Conservation (phyloP, 2,113 vertebrate genomes). For the Podiceps cristatus region DNA sequence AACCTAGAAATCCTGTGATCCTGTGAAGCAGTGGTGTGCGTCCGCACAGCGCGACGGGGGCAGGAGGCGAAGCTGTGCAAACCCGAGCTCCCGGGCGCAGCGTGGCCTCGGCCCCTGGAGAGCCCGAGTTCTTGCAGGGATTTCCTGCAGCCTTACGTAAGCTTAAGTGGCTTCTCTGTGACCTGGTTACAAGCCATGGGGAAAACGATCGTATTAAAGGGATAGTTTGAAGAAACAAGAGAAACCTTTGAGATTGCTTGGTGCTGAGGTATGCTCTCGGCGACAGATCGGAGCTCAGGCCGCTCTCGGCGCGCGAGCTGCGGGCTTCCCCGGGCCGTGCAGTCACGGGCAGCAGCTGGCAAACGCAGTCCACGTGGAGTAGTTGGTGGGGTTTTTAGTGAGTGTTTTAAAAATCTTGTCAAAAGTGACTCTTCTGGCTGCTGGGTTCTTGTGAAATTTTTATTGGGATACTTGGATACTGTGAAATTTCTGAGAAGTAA, state of each 20-base stretch:
- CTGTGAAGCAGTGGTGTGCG: too few species aligned
- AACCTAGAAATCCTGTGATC: too few species aligned
- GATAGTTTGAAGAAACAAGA: neutral
- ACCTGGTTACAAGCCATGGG: fast-evolving
- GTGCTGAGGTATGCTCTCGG: neutral
- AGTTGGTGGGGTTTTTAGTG: fast-evolving
- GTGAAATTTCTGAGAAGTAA: neutral
- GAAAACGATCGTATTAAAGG: fast-evolving
- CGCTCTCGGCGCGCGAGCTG: fast-evolving
- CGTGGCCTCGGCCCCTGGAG: neutral
- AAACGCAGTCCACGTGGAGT: fast-evolving
- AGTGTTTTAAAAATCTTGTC: neutral
- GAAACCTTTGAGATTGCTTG: neutral
- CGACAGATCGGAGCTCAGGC: neutral
- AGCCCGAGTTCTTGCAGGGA: neutral
- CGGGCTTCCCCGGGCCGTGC: fast-evolving
- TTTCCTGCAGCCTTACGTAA: neutral
- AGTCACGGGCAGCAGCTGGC: neutral
- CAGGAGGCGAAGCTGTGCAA: neutral
- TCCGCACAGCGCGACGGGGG: fast-evolving
- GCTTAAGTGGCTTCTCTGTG: neutral
- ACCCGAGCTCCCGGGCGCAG: fast-evolving
- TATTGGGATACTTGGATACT: neutral
- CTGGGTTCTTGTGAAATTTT: neutral
- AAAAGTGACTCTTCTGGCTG: neutral